A percentile compares a stretch with the other conserved stretches of the same genome.
Evolutionary conservation across 2,797 vertebrate genomes (phyloP).

Genomic region (Pangasius mekongensis): DNA sequence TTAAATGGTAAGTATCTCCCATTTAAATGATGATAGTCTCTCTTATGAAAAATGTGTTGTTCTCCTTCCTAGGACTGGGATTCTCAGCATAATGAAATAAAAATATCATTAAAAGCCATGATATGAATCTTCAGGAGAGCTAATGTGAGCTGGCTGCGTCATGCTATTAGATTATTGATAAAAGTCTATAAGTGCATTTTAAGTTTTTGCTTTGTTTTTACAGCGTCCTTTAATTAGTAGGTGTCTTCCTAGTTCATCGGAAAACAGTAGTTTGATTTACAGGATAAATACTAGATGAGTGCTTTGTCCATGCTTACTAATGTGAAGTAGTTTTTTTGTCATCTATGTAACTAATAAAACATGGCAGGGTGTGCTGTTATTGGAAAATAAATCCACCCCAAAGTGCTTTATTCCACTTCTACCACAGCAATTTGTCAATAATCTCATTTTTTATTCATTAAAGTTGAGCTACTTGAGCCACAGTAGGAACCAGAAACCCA

Average conservation of each 20-base stretch:
- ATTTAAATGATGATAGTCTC: neutral
- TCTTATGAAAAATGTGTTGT: neutral
- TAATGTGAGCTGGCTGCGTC: neutral
- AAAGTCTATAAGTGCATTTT: neutral
- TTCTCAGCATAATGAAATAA: slow-evolving; percentile 31
- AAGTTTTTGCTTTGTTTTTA: neutral
- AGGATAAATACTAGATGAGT: neutral
- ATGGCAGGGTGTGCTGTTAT: neutral
- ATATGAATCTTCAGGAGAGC: slow-evolving; percentile 8
- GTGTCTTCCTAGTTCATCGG: neutral
- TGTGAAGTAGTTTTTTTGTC: neutral
- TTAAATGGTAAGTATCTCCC: neutral
- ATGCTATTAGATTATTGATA: neutral
- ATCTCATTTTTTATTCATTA: neutral
- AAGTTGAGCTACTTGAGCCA: neutral
- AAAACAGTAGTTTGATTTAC: neutral
- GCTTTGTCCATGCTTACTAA: neutral
- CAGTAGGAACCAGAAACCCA: neutral
- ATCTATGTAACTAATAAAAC: neutral
- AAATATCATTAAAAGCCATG: slow-evolving; percentile 3
- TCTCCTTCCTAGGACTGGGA: neutral
- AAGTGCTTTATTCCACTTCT: neutral
- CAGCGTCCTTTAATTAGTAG: neutral
- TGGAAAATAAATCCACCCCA: neutral
- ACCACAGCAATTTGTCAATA: neutral